Evolutionary conservation across 2,113 vertebrate genomes (phyloP).

Genomic region (Strix aluco): DNA sequence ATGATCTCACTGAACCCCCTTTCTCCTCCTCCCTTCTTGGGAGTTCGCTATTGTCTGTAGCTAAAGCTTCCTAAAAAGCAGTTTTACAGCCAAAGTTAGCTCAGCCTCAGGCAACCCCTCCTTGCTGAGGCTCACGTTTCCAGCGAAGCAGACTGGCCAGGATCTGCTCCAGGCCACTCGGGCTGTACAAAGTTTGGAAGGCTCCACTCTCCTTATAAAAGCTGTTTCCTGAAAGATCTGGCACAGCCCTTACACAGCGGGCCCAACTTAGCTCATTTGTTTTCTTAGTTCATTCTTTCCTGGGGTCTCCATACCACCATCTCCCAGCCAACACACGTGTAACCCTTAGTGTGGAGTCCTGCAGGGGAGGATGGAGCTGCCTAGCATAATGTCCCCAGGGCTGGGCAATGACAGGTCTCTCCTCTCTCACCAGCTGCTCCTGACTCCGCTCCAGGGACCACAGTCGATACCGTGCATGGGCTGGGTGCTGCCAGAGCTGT

Average conservation of each 20-base stretch:
- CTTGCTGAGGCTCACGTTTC: constrained; percentile 48
- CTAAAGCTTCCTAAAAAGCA: constrained; percentile 66
- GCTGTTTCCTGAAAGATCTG: constrained; percentile 67
- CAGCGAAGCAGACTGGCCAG: background rate
- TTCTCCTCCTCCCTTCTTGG: background rate
- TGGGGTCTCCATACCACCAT: constrained; percentile 7
- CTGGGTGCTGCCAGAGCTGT: background rate
- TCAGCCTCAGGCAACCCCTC: constrained; percentile 62
- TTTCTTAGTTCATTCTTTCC: constrained; percentile 38
- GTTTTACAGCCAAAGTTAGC: constrained; percentile 54
- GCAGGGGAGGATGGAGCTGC: background rate
- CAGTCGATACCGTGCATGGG: accelerated
- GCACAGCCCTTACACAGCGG: background rate
- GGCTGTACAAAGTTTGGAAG: constrained; percentile 34
- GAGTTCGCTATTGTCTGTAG: background rate
- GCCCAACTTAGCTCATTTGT: constrained; percentile 55
- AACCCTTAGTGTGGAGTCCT: background rate
- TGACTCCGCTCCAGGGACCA: background rate
- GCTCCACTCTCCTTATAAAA: constrained; percentile 22
- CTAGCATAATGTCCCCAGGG: accelerated
- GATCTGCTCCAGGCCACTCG: constrained; percentile 48
- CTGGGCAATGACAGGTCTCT: background rate
- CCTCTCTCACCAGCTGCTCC: background rate
- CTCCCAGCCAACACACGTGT: background rate
- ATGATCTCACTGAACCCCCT: background rate